Base-by-base conservation (phyloP, 2,797 vertebrate species). In the Phaenicophaeus curvirostris region DNA sequence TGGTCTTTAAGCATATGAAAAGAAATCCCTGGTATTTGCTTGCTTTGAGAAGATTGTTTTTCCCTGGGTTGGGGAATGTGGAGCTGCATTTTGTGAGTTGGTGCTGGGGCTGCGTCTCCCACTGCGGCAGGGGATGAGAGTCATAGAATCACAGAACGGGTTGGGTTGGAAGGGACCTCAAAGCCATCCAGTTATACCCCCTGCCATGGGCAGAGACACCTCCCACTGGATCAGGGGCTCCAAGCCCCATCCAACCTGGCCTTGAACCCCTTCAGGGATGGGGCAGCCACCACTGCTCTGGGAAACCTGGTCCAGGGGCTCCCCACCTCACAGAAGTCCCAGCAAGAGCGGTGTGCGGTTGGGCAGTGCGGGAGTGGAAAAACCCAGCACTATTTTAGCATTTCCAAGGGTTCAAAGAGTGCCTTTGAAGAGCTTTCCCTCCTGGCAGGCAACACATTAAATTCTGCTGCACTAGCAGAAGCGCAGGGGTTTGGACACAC, bases 351-450 rank as follows among this genome's bases (percentile, higher is more conserved):
- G 46, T 69, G n/a, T 2, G 14, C 3, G 2, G 48, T 80, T 5
- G 16, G 67, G 46, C 0, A 0, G 75, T 10, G 13, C 4, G 2
- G 6, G 76, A 81, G 18, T 93, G 92, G 94, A 96, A 96, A 96
- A 95, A 71, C 79, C 92, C 94, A 85, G 84, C 61, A 5, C 39
- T 80, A 77, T 67, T 95, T 85, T 86, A 80, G 90, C 54, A 13
- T 85, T 94, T 96, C 84, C 48, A 5, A 58, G 71, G 88, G 94
- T 95, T 95, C 95, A 95, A 85, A 96, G 95, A 95, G 92, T 24
- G 48, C 72, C 93, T 94, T 93, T 96, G 96, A 96, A 96, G 96
- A 96, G 90, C 95, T 87, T 95, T 95, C 84, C 94, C 94, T 95
- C 87, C 93, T 95, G 95, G 92, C 93, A 93, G 91, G 68, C 84